Evolutionary conservation across 2,113 vertebrate species (phyloP), one percentile per base, ranked within the genome.

Genomic region (Poeciliopsis retropinna): DNA sequence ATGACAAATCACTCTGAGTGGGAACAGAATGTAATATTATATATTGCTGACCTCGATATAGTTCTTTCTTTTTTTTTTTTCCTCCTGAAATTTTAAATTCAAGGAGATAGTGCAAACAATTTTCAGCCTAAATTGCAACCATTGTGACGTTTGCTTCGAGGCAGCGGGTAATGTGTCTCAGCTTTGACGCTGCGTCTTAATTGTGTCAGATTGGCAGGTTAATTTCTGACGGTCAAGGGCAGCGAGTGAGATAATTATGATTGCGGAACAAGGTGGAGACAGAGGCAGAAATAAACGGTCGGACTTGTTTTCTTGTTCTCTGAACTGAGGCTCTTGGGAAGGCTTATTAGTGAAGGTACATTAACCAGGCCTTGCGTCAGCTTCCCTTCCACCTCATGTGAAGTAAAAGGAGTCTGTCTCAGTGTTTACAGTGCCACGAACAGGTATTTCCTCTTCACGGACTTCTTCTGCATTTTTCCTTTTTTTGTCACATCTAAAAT

Each of bases 261-360:
- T 81, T 72, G 73, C 63, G 51, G 47, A 60, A 27, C 27, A 44
- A 74, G 7, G 79, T 32, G 79, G 79, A 68, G 84, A 88, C 81
- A 69, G 77, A 81, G 73, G 78, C 78, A 81, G 76, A 83, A 84
- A 82, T 72, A 81, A 80, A 83, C 70, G 67, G 68, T 79, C 37
- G 13, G 73, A 17, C 68, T 32, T 84, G 80, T 74, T 84, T 84
- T 85, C 69, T 37, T 75, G 64, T 64, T 67, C 80, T 89, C 69
- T 80, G 69, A 89, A 74, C 72, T 77, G 54, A 13, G 29, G 64
- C 80, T 69, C 67, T 39, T 25, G 75, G 78, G 84, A 73, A 71
- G 63, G 73, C 70, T 73, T 86, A 80, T 92, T 90, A 91, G 82
- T 84, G 78, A 78, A 73, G 86, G 80, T 80, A 81, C 85, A 88